Conservation (phyloP, 2,888 invertebrate genomes). For the Timema podura region DNA sequence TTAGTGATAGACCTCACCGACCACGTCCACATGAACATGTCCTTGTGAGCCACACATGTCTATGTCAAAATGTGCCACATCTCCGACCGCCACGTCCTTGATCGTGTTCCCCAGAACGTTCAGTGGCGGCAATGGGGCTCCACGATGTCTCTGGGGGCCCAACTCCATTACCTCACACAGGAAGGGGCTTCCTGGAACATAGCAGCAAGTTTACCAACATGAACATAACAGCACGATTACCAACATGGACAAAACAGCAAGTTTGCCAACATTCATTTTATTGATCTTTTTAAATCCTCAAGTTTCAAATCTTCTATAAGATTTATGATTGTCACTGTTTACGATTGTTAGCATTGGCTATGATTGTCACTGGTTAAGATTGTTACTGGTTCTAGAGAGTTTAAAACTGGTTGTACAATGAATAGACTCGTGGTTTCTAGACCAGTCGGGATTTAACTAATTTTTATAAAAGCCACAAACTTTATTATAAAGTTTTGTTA, state of each 20-base stretch:
- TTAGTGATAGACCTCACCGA: constrained; percentile 44
- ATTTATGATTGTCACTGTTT: too few relatives aligned
- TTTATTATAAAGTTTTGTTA: too few relatives aligned
- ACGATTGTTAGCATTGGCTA: too few relatives aligned
- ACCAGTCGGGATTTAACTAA: too few relatives aligned
- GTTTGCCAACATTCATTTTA: neutral
- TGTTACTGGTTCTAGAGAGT: too few relatives aligned
- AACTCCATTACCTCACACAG: constrained; percentile 64
- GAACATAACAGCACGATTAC: neutral
- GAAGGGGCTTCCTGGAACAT: constrained; percentile 73
- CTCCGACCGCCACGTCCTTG: constrained; percentile 45
- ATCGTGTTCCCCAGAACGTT: constrained; percentile 37
- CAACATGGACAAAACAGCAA: neutral
- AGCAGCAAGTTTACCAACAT: neutral
- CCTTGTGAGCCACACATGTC: constrained; percentile 48
- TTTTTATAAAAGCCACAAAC: too few relatives aligned
- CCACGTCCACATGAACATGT: constrained; percentile 49
- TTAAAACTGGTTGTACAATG: too few relatives aligned
- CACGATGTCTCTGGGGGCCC: constrained; percentile 35
- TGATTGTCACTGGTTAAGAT: too few relatives aligned
- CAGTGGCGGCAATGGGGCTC: too few relatives aligned
- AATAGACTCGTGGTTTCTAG: too few relatives aligned
- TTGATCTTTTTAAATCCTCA: too few relatives aligned
- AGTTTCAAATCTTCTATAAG: too few relatives aligned
- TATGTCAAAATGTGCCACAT: constrained; percentile 45